Evolutionary conservation across 2,113 vertebrate genomes (phyloP).

Genomic region (Galemys pyrenaicus): DNA sequence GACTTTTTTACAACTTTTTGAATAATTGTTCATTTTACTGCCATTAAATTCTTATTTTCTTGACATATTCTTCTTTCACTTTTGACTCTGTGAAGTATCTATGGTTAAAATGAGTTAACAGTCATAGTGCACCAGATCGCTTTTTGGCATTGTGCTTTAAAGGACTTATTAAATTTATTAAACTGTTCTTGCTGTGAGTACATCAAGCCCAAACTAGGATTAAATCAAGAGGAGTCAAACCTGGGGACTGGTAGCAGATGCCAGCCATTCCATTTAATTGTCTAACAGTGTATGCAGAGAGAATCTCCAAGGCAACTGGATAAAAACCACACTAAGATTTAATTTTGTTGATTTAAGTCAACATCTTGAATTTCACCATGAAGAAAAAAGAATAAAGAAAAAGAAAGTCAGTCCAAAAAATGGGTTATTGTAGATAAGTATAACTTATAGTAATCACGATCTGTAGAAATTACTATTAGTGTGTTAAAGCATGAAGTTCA

Average conservation of each 20-base stretch:
- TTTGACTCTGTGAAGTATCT: background rate
- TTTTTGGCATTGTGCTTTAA: background rate
- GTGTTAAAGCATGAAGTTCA: background rate
- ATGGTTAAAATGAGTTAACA: background rate
- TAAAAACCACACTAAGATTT: background rate
- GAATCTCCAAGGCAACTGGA: conserved; percentile 55
- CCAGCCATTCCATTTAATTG: conserved; percentile 33
- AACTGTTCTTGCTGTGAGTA: background rate
- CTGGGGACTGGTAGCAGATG: conserved; percentile 17
- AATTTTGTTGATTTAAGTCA: background rate
- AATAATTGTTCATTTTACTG: background rate
- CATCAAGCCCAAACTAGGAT: conserved; percentile 53
- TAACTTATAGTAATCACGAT: background rate
- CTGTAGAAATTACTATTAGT: background rate
- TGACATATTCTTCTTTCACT: background rate
- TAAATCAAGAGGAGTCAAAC: conserved; percentile 55
- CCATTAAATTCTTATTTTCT: background rate
- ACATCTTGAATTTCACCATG: background rate
- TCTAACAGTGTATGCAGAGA: conserved; percentile 21
- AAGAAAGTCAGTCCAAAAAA: background rate
- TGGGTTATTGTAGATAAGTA: background rate
- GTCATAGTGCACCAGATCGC: background rate
- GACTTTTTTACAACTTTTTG: background rate
- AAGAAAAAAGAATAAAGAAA: background rate
- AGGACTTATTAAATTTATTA: conserved; percentile 52